Evolutionary conservation across 2,888 invertebrate species (phyloP), one percentile per base, ranked within the genome.

Genomic region (Camponotus fellah): DNA sequence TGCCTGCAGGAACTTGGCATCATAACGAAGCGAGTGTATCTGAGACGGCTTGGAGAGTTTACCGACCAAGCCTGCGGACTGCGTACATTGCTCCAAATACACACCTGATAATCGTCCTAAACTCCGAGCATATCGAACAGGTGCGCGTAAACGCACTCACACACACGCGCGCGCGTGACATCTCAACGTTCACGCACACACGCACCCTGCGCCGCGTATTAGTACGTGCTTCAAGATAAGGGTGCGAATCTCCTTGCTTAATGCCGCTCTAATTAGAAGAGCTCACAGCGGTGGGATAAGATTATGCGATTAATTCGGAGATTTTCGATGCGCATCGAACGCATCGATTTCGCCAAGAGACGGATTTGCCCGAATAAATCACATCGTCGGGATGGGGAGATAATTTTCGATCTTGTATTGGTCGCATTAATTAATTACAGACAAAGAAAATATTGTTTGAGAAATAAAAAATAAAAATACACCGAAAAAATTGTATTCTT

Each of bases 61-160:
- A 79, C 58, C 46, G 14, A 60, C 46, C 58, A 58, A 71, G 58
- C 32, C 10, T 58, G 10, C 58, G 40, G 72, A 79, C 46, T 58
- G 34, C 34, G 71, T 43, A 26, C 58, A 79, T 79, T 79, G 60
- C 72, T 71, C 79, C 43, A 72, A 79, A 79, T 79, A 79, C 72
- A 32, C 77, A 69, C 43, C 77, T 79, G 77, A 79, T 79, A 79
- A 79, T 79, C 77, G 71, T 53, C 71, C 43, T 43, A 58, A 79
- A 71, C 71, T 71, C 56, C 14, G 32, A 32, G 40, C 56, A 32
- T 58, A 71, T 71, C 71, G 43, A 71, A 46, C 79, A 79, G 46
- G 72, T 79, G 79, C 56, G 40, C 32, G 6, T 17, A 58, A n/a
- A 46, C 4, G 69, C 32, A 56, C 26, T 26, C 26, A 2, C 43